phyloP scores from a whole-genome alignment of 2,888 invertebrate genomes.

The Eubasilissa splendida region DNA sequence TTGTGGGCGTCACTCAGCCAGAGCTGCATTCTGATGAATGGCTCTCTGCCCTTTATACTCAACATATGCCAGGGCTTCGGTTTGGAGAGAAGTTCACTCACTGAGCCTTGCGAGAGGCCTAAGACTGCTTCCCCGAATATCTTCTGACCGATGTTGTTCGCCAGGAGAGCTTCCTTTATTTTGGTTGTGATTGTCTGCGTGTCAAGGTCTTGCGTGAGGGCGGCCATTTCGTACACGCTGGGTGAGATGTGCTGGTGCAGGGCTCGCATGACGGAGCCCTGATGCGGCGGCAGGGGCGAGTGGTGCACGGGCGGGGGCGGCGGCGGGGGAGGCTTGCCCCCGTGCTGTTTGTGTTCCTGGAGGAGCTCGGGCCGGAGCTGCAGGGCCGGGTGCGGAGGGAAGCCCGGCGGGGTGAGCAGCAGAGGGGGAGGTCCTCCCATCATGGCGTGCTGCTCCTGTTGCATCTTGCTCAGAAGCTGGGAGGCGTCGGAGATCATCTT shows the following conservation, averaged over 20 bases:
- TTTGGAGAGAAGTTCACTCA: constrained; percentile 96
- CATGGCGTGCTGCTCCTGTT: constrained; percentile 78
- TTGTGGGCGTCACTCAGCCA: constrained; percentile 98
- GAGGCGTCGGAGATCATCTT: constrained; percentile 85
- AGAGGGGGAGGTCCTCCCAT: constrained; percentile 73
- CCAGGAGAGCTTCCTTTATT: constrained; percentile 96
- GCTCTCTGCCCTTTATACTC: constrained; percentile 97
- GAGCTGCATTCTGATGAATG: constrained; percentile 95
- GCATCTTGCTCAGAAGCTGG: constrained; percentile 78
- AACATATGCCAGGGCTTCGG: constrained; percentile 99
- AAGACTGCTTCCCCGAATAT: constrained; percentile 98
- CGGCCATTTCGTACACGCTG: constrained; percentile 98
- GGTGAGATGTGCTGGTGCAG: constrained; percentile 91
- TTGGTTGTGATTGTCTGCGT: constrained; percentile 97
- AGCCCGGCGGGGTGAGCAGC: constrained; percentile 83
- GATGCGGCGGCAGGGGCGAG: constrained; percentile 77
- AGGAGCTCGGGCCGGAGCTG: constrained; percentile 73
- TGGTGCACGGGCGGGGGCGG: constrained; percentile 73
- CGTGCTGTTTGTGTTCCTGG: constrained; percentile 73
- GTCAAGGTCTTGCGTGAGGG: constrained; percentile 95
- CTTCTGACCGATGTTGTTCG: constrained; percentile 98
- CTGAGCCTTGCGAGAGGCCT: constrained; percentile 96
- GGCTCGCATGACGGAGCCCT: constrained; percentile 78
- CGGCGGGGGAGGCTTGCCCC: constrained; percentile 74
- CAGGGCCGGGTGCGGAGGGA: constrained; percentile 83